Evolutionary conservation across 2,797 vertebrate species (phyloP).

Genomic region (Neosalanx taihuensis): DNA sequence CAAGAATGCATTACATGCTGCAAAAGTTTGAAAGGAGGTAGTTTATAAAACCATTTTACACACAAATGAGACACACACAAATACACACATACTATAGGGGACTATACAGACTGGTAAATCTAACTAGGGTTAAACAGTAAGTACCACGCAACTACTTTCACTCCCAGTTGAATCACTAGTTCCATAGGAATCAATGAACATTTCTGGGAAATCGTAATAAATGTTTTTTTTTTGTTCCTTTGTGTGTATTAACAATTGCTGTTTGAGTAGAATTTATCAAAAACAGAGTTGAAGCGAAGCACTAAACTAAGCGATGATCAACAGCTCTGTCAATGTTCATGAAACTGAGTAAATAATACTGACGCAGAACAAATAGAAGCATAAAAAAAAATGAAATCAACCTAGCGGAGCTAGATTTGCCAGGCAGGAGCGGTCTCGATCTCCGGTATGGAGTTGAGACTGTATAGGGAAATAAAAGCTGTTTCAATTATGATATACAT

Average conservation of each 20-base stretch:
- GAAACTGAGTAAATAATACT: constrained; percentile 10
- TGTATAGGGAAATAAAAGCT: constrained; percentile 49
- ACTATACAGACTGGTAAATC: no score
- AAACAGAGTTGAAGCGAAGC: neutral
- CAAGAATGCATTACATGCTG: constrained; percentile 58
- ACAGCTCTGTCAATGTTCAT: neutral
- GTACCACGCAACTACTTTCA: no score
- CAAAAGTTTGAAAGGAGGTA: constrained; percentile 48
- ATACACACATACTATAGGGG: no score
- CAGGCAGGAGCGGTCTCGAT: constrained; percentile 40
- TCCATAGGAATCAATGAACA: no score
- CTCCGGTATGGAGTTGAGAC: constrained; percentile 32
- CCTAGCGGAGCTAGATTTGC: constrained; percentile 38
- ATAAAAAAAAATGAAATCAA: constrained; percentile 19
- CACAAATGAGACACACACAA: no score
- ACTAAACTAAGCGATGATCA: neutral
- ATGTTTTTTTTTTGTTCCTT: neutral
- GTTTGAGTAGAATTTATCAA: neutral
- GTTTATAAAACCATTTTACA: no score
- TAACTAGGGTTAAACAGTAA: no score
- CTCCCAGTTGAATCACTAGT: no score
- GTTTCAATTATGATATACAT: constrained; percentile 79
- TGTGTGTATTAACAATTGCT: neutral
- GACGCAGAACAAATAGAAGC: constrained; percentile 31
- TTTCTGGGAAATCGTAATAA: neutral